Percentiles rank a stretch among this genome's conserved stretches.
Evolutionary conservation across 2,888 invertebrate genomes (phyloP).

Genomic region (Apodemia hepburni): DNA sequence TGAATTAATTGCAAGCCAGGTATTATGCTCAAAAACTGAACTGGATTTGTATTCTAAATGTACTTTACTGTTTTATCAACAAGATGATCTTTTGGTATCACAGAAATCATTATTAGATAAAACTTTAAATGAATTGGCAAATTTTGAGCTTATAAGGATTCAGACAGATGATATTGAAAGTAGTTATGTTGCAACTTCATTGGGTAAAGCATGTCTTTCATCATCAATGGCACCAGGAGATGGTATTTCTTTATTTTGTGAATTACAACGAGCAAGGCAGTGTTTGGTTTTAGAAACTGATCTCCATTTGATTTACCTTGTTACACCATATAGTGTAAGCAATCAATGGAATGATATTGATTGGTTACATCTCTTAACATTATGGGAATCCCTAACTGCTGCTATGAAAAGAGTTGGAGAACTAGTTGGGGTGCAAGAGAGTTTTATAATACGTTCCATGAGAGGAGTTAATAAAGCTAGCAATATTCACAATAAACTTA

Average conservation of each 20-base stretch:
- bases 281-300: slow-evolving; percentile 97
- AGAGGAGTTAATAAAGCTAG: slow-evolving; percentile 82
- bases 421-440: slow-evolving; percentile 92
- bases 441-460: slow-evolving; percentile 89
- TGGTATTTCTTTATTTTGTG: slow-evolving; percentile 92
- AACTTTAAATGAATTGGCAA: slow-evolving; percentile 85
- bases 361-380: slow-evolving; percentile 87
- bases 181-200: slow-evolving; percentile 87
- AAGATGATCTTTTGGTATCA: slow-evolving; percentile 42
- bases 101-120: slow-evolving; percentile 58
- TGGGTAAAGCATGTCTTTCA: slow-evolving; percentile 95
- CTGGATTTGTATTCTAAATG: slow-evolving; percentile 89
- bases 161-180: slow-evolving; percentile 72
- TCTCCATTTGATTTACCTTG: slow-evolving; percentile 96
- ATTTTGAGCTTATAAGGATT: slow-evolving; percentile 90
- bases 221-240: slow-evolving; percentile 97
- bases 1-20: slow-evolving; percentile 93
- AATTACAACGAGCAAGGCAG: slow-evolving; percentile 93
- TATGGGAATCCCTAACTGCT: slow-evolving; percentile 90
- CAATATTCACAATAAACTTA: slow-evolving; percentile 75
- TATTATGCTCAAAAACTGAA: slow-evolving; percentile 86
- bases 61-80: slow-evolving; percentile 81
- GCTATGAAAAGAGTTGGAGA: slow-evolving; percentile 93
- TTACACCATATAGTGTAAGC: slow-evolving; percentile 95
- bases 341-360: slow-evolving; percentile 90